Percentiles rank a stretch among this genome's conserved stretches.
phyloP scores from a whole-genome alignment of 2,113 vertebrate genomes.

The Rhipidura dahli region DNA sequence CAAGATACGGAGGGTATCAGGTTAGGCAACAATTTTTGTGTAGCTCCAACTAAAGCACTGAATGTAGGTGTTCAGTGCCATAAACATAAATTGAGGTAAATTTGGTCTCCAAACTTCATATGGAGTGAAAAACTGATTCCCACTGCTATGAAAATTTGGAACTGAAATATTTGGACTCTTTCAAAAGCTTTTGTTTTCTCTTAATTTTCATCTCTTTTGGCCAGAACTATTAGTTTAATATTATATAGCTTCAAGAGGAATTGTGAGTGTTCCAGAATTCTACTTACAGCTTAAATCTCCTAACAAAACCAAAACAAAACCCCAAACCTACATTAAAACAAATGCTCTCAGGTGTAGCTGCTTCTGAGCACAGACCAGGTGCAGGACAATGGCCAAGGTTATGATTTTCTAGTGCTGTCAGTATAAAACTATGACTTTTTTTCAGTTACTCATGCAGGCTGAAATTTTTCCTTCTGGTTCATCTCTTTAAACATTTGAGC shows the following conservation, averaged over 20 bases:
- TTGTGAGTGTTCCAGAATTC: not conserved
- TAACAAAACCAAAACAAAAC: not conserved
- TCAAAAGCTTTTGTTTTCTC: slow-evolving; percentile 17
- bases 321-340: not conserved
- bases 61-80: not conserved
- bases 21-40: not conserved
- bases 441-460: not conserved
- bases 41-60: not conserved
- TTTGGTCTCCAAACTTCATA: not conserved
- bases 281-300: not conserved
- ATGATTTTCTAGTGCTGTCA: not conserved
- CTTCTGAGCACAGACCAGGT: not conserved
- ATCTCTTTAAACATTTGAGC: slow-evolving; percentile 33
- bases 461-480: slow-evolving; percentile 39
- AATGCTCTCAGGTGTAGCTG: not conserved
- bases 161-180: not conserved
- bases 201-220: not conserved
- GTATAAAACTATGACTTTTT: not conserved
- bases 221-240: not conserved
- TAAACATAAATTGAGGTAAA: not conserved
- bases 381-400: not conserved
- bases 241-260: not conserved
- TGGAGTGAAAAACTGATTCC: not conserved
- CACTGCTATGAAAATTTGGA: not conserved
- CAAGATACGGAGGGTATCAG: not conserved